Base-by-base conservation (phyloP, 64 coral and sea anemone genomes). In the Acropora yongei region DNA sequence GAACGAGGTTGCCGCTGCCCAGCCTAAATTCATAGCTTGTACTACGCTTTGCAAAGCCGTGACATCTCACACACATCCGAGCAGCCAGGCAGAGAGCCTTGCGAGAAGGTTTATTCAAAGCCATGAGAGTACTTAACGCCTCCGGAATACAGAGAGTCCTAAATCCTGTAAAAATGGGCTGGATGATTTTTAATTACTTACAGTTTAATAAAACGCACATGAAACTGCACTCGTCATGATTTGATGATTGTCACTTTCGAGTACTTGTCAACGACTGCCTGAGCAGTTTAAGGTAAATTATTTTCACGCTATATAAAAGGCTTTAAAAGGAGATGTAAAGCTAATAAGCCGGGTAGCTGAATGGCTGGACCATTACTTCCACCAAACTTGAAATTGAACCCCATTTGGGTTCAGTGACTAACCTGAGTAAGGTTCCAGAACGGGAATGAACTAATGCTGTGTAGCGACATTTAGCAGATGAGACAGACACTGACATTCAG, bases 391-490 rank as follows among this genome's bases (percentile, higher is more conserved):
- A 77, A 88, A 76, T 10, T 88, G 72, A 76, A 58, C 49, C 39
- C 75, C 86, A 88, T 57, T 44, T 74, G 75, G 53, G 86, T 76
- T 78, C 75, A 88, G 75, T 49, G 48, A 58, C 72, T 77, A 80
- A 55, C 44, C 55, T 8, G 5, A 12, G 20, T 30, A 40, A 49
- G 19, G 47, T 49, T 80, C 20, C 55, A 58, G 11, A 58, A 53
- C 47, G 78, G 55, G 8, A 80, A 40, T 30, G 48, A 57, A 42
- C 69, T 74, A 7, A 78, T 89, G 74, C 69, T 60, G 72, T 75
- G 75, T 89, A 89, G 87, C 87, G 30, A 89, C 87, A 89, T 89
- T 78, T 75, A 89, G 87, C 87, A 89, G 87, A 89, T 89, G 87
- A 66, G 5, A 18, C 87, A 89, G 50, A 78, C 87, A 89, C 13